Percentiles rank a stretch among this genome's conserved stretches.
phyloP scores from a whole-genome alignment of 1,140 invertebrate species.

The Aphelenchoides besseyi region DNA sequence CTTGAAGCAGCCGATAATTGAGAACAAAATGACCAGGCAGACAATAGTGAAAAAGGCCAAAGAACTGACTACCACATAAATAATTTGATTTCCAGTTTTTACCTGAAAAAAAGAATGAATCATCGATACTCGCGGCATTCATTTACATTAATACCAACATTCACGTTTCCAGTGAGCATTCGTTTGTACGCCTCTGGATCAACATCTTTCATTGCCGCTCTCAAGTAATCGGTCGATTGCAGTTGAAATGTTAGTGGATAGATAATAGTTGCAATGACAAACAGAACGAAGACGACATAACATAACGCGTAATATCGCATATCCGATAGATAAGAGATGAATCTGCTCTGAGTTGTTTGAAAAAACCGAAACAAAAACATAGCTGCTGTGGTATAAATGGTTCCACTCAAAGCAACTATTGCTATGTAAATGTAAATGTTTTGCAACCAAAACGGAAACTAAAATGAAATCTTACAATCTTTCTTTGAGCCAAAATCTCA shows the following conservation, averaged over 20 bases:
- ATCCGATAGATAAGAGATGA: neutral
- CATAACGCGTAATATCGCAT: neutral
- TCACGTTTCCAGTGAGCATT: neutral
- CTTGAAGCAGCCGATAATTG: neutral
- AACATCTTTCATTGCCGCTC: neutral
- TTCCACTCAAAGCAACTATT: neutral
- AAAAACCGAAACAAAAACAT: neutral
- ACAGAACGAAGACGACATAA: neutral
- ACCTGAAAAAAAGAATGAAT: neutral
- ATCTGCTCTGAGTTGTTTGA: neutral
- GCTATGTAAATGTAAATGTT: neutral
- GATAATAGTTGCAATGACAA: neutral
- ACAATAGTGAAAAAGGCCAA: neutral
- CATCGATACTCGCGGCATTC: no score
- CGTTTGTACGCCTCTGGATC: neutral
- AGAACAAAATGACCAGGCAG: neutral
- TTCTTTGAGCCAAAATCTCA: neutral
- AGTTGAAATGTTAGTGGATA: neutral
- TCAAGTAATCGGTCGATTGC: neutral
- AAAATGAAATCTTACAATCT: neutral
- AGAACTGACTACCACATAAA: neutral
- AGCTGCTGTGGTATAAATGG: neutral
- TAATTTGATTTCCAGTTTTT: neutral
- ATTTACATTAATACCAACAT: neutral
- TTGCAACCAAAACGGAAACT: neutral